A percentile compares a stretch with the other conserved stretches of the same genome.
phyloP scores from a whole-genome alignment of 64 coral and sea anemone species.

The Pocillopora verrucosa region DNA sequence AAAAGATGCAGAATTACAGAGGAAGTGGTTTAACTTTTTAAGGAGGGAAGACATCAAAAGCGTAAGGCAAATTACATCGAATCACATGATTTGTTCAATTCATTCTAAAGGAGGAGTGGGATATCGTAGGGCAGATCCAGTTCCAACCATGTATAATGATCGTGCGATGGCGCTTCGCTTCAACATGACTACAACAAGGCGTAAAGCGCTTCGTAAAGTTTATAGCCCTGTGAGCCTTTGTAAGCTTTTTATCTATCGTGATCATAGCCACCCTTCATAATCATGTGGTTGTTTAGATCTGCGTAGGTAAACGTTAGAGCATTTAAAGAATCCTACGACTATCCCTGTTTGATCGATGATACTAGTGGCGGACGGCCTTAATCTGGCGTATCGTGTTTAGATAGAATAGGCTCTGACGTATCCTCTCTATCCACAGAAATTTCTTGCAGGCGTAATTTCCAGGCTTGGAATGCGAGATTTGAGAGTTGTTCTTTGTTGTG shows the following conservation, averaged over 20 bases:
- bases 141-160: conserved; percentile 13
- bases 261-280: not conserved
- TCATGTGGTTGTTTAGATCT: not conserved
- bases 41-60: conserved; percentile 31
- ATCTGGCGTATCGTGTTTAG: too few species aligned
- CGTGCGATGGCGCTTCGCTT: not conserved
- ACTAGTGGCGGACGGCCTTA: too few species aligned
- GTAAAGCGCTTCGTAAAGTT: not conserved
- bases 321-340: conserved; percentile 1
- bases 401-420: too few species aligned
- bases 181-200: not conserved
- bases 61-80: conserved; percentile 10
- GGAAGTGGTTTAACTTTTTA: not conserved
- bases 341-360: not conserved
- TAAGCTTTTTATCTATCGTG: conserved; percentile 3
- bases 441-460: too few species aligned
- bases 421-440: too few species aligned
- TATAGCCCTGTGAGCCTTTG: conserved; percentile 25
- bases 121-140: conserved; percentile 21
- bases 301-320: conserved; percentile 1
- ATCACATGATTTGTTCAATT: conserved; percentile 24
- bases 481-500: too few species aligned
- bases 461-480: too few species aligned
- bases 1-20: conserved; percentile 26
- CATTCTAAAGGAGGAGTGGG: conserved; percentile 15